phyloP scores from a whole-genome alignment of 53 echinoderm and acorn worm species.

The Zoroaster sp. region DNA sequence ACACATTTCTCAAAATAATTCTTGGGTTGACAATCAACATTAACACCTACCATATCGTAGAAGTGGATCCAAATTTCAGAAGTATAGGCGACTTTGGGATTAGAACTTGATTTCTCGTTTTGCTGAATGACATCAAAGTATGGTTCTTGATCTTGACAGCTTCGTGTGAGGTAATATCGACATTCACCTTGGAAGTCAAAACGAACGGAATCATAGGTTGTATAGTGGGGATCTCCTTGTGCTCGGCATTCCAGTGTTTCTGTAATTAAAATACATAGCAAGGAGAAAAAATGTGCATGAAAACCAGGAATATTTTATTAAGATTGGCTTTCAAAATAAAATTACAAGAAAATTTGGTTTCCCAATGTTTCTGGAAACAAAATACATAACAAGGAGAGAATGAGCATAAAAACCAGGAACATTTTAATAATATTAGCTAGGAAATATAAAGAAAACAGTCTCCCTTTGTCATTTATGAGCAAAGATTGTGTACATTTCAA shows the following conservation, averaged over 20 bases:
- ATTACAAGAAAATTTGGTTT: too few species aligned
- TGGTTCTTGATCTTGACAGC: slow-evolving; percentile 34
- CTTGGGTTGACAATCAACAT: background rate
- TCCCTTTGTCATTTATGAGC: too few species aligned
- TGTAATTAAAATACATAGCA: background rate
- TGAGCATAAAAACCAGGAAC: too few species aligned
- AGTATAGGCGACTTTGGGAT: background rate
- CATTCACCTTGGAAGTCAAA: slow-evolving; percentile 82
- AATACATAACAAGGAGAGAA: too few species aligned
- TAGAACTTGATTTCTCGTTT: background rate
- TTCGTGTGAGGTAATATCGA: slow-evolving; percentile 62
- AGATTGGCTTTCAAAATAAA: too few species aligned
- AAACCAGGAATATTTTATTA: too few species aligned
- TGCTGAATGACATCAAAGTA: slow-evolving; percentile 2
- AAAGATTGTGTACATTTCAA: too few species aligned
- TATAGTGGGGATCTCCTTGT: slow-evolving; percentile 72
- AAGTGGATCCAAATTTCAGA: background rate
- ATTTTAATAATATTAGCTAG: too few species aligned
- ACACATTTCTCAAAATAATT: too few species aligned
- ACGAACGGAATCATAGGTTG: slow-evolving; percentile 55
- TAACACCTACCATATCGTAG: background rate
- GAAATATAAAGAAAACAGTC: too few species aligned
- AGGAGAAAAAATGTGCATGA: background rate
- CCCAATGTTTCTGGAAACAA: too few species aligned
- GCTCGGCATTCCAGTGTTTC: background rate